A percentile compares a stretch with the other conserved stretches of the same genome.
Evolutionary conservation across 2,888 invertebrate species (phyloP).

Genomic region (Nebria salina): DNA sequence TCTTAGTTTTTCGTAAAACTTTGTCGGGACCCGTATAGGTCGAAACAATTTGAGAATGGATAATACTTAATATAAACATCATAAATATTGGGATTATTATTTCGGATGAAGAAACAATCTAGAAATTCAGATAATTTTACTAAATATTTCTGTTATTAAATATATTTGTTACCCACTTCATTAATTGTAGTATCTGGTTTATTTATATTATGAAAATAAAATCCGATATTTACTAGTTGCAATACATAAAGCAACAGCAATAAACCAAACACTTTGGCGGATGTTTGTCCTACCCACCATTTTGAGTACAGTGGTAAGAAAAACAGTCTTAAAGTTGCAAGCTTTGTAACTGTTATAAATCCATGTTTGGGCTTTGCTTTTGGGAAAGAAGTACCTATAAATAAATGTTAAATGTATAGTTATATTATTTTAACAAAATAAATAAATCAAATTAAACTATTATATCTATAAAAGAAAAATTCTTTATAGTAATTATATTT

Average conservation of each 20-base stretch:
- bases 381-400: constrained; percentile 89
- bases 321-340: constrained; percentile 82
- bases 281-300: constrained; percentile 94
- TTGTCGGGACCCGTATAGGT: constrained; percentile 65
- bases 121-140: constrained; percentile 50
- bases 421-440: neutral
- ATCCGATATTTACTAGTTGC: constrained; percentile 72
- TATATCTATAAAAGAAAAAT: too few species aligned
- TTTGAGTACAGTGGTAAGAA: constrained; percentile 85
- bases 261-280: constrained; percentile 76
- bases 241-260: constrained; percentile 81
- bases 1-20: constrained; percentile 54
- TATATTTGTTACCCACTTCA: constrained; percentile 11
- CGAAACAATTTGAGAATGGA: constrained; percentile 84
- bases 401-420: neutral
- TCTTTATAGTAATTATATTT: too few species aligned
- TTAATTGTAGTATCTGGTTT: constrained; percentile 20
- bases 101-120: constrained; percentile 73
- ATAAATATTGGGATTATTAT: constrained; percentile 76
- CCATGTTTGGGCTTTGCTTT: constrained; percentile 96
- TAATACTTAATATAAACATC: constrained; percentile 77
- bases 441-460: neutral
- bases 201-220: constrained; percentile 60
- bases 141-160: neutral
- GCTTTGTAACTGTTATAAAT: constrained; percentile 83